Percentiles rank a stretch among this genome's conserved stretches.
Evolutionary conservation across 2,113 vertebrate species (phyloP).

Genomic region (Solea solea): DNA sequence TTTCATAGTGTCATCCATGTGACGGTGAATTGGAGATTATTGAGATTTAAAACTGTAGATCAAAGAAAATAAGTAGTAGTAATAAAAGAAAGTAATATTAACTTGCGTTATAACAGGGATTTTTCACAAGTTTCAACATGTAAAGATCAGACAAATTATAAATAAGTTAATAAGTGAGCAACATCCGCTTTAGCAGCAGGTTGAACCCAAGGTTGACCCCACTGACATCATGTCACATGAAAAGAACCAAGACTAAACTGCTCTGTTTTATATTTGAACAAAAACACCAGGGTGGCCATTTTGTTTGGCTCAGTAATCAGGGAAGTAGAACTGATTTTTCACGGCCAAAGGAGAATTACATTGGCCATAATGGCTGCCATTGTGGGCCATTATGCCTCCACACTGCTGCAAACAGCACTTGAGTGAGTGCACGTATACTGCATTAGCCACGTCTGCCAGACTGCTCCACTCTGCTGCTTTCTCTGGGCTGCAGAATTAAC

Average conservation of each 20-base stretch:
- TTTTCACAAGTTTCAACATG: too few relatives aligned
- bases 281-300: neutral
- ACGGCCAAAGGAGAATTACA: slow-evolving; percentile 1
- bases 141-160: too few relatives aligned
- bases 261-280: neutral
- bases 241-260: neutral
- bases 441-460: slow-evolving; percentile 50
- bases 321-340: neutral
- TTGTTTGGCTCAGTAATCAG: neutral
- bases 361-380: slow-evolving; percentile 39
- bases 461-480: slow-evolving; percentile 32
- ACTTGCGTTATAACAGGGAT: too few relatives aligned
- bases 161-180: too few relatives aligned
- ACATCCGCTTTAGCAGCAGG: neutral
- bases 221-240: neutral
- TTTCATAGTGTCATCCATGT: too few relatives aligned
- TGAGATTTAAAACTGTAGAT: too few relatives aligned
- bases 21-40: too few relatives aligned
- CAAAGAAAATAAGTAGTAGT: too few relatives aligned
- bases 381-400: slow-evolving; percentile 50
- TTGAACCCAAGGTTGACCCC: neutral
- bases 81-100: too few relatives aligned
- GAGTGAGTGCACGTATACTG: slow-evolving; percentile 44
- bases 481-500: slow-evolving; percentile 29
- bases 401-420: slow-evolving; percentile 34